These are phyloP conservation scores for Branchipolynoe longqiensis DNA, from an alignment of 2,888 invertebrate genomes.

Conservation along the genomic window DNA sequence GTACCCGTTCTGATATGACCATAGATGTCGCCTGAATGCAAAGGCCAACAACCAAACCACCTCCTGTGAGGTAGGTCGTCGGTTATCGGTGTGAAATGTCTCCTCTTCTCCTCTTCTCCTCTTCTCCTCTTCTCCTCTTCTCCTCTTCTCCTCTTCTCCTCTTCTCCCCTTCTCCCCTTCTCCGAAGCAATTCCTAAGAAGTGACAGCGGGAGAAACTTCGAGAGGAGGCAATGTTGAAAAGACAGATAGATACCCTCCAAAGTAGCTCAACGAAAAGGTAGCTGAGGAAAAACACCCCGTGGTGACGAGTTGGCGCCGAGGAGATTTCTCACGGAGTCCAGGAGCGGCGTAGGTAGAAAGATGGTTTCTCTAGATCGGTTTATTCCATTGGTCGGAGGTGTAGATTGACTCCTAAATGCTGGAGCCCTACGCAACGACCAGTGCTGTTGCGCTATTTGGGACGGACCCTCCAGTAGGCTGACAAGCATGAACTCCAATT, in stretches of 20 bases:
- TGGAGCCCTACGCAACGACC: too few species aligned
- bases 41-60: too few species aligned
- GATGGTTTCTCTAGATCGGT: neutral
- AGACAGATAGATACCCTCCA: neutral
- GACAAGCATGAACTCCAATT: slow-evolving; percentile 43
- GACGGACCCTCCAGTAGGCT: too few species aligned
- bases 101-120: too few species aligned
- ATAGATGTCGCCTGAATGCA: too few species aligned
- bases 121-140: too few species aligned
- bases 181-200: neutral
- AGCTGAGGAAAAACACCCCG: neutral
- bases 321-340: neutral
- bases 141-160: neutral
- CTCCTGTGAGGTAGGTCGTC: too few species aligned
- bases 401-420: too few species aligned
- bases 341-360: neutral
- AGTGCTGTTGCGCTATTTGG: too few species aligned
- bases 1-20: too few species aligned
- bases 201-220: neutral
- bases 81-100: too few species aligned
- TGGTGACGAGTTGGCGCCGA: neutral
- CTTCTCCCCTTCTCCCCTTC: neutral
- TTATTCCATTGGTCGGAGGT: neutral
- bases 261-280: neutral
- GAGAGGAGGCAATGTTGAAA: neutral